Evolutionary conservation across 2,888 invertebrate genomes (phyloP).

Genomic region (Sialis fuliginosa): DNA sequence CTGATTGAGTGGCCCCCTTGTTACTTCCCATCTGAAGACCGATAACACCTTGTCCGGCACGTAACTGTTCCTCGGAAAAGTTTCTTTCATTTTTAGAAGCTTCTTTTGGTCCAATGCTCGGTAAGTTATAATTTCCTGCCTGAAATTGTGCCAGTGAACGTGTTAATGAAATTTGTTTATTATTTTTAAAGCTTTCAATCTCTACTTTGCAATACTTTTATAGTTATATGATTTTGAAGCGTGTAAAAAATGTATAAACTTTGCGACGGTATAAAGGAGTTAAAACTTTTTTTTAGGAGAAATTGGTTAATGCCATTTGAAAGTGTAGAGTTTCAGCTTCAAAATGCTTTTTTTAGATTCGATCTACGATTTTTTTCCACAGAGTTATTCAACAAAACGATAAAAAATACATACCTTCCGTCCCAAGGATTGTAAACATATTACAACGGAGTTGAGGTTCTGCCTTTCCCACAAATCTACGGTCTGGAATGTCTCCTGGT

Average conservation of each 20-base stretch:
- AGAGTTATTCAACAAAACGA: too few relatives aligned
- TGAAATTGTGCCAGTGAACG: slow-evolving; percentile 20
- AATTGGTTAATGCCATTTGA: too few relatives aligned
- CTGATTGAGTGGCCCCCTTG: slow-evolving; percentile 93
- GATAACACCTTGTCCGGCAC: slow-evolving; percentile 84
- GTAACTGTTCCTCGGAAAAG: slow-evolving; percentile 86
- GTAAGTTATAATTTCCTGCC: slow-evolving; percentile 69
- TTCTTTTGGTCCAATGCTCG: slow-evolving; percentile 90
- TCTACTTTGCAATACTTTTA: neutral
- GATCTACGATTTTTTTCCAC: too few relatives aligned
- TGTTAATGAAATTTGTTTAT: too few relatives aligned
- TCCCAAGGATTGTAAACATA: slow-evolving; percentile 85
- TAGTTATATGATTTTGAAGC: neutral
- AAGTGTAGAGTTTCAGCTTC: too few relatives aligned
- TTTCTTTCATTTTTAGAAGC: slow-evolving; percentile 86
- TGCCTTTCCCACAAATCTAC: slow-evolving; percentile 94
- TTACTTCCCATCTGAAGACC: slow-evolving; percentile 93
- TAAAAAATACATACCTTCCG: slow-evolving; percentile 61
- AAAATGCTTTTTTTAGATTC: too few relatives aligned
- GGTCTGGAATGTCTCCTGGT: slow-evolving; percentile 91
- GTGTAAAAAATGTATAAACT: too few relatives aligned
- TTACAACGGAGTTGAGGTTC: slow-evolving; percentile 90
- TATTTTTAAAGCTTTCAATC: too few relatives aligned
- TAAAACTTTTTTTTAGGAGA: too few relatives aligned
- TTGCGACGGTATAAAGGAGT: too few relatives aligned